Evolutionary conservation across 1,140 invertebrate genomes (phyloP), one percentile per base, ranked within the genome.

Genomic region (Semibalanus balanoides): DNA sequence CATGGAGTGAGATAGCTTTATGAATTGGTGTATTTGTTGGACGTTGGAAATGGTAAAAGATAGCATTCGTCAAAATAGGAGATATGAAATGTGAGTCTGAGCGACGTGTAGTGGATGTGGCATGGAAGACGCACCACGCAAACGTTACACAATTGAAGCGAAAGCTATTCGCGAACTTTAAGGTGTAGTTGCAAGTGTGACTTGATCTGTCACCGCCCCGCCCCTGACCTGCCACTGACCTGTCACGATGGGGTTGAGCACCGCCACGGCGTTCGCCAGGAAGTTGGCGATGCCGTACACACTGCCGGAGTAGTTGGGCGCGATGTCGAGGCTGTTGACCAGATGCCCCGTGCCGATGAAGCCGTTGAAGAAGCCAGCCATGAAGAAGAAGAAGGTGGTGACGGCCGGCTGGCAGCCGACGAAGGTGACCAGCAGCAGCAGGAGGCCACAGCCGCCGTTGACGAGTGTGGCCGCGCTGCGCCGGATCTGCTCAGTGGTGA

Each of bases 311-410:
- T 29, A 72, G 29, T 28, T 29, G 11, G 70, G 70, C 70, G 70
- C n/a, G n/a, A 72, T 72, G 70, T 72, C 70, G n/a, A 72, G n/a
- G 70, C 28, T 72, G 70, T 72, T 72, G 3, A 72, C 28, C 70
- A 30, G 28, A n/a, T 72, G 70, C 0, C 70, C 70, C 7, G 29
- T 28, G 70, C 70, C 29, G n/a, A 30, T 30, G 70, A 72, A 72
- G 70, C 70, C 29, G 28, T 28, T 29, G 70, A 72, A 30, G 70
- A 72, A 29, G 70, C 28, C 70, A 29, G 70, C 70, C 70, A 72
- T 30, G 70, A 28, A 29, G 28, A 72, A 30, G 70, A 72, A 29
- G 28, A 72, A 28, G 29, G 70, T 72, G 70, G 29, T 27, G 70
- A 29, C n/a, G 70, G 28, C 70, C 28, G 29, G n/a, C 28, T 72